A percentile compares a stretch with the other conserved stretches of the same genome.
Evolutionary conservation across 1,140 invertebrate genomes (phyloP).

Genomic region (Temnothorax curvispinosus): DNA sequence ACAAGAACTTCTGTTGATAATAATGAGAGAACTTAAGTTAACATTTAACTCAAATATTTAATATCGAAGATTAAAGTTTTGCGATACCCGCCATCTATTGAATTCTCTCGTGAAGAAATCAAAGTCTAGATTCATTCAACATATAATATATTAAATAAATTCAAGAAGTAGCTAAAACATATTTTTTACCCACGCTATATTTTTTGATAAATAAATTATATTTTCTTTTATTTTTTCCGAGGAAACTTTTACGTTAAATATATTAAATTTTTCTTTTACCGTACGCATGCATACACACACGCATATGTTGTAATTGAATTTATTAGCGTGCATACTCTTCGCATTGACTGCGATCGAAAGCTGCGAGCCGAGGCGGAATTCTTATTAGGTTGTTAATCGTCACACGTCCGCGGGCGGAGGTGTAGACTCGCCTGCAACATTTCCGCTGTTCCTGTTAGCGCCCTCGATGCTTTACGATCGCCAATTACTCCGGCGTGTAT

Average conservation of each 20-base stretch:
- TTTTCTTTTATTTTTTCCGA: not conserved
- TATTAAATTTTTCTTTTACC: not conserved
- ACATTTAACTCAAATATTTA: not conserved
- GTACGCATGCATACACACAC: not conserved
- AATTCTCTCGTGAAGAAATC: not conserved
- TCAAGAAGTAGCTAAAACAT: not conserved
- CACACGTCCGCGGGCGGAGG: constrained; percentile 29
- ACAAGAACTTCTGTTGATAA: not conserved
- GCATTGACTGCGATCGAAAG: not conserved
- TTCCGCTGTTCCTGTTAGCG: constrained; percentile 78
- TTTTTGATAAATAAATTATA: not conserved
- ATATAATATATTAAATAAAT: not conserved
- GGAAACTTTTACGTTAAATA: not conserved
- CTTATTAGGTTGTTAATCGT: constrained; percentile 74
- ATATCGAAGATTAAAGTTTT: not conserved
- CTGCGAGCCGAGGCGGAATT: constrained; percentile 1
- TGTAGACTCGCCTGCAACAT: constrained; percentile 64
- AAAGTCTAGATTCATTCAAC: not conserved
- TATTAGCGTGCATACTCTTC: constrained; percentile 7
- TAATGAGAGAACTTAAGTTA: not conserved
- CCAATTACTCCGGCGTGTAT: constrained; percentile 75
- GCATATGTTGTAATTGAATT: not conserved
- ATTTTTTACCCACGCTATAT: not conserved
- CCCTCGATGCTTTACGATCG: constrained; percentile 80
- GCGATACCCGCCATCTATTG: not conserved